These are phyloP conservation scores for Coleophora flavipennella DNA, from an alignment of 2,888 invertebrate species.

Conservation along the genomic window DNA sequence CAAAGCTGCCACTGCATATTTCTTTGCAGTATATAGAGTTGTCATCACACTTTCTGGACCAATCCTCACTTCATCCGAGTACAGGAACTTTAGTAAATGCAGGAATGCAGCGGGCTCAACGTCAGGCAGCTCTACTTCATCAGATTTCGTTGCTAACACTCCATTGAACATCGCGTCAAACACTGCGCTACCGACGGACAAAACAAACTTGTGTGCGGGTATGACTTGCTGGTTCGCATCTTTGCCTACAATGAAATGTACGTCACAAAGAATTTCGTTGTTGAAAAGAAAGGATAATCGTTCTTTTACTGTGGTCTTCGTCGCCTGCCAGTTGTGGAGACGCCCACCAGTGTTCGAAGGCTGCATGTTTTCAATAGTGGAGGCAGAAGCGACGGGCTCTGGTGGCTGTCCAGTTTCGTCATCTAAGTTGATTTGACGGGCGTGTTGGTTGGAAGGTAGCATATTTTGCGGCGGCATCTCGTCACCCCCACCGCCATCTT, in stretches of 20 bases:
- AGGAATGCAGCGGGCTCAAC: slow-evolving; percentile 88
- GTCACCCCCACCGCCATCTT: slow-evolving; percentile 44
- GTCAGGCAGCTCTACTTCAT: slow-evolving; percentile 85
- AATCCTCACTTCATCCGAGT: slow-evolving; percentile 87
- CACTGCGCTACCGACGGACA: slow-evolving; percentile 87
- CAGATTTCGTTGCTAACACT: slow-evolving; percentile 76
- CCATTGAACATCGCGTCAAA: slow-evolving; percentile 92
- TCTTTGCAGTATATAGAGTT: slow-evolving; percentile 88
- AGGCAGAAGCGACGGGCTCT: slow-evolving; percentile 43
- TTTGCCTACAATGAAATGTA: slow-evolving; percentile 84
- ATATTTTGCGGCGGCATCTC: slow-evolving; percentile 66
- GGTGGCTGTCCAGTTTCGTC: slow-evolving; percentile 42
- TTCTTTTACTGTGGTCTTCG: slow-evolving; percentile 82
- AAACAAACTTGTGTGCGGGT: slow-evolving; percentile 85
- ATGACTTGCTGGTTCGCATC: slow-evolving; percentile 78
- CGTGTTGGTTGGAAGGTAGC: slow-evolving; percentile 63
- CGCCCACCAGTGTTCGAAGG: slow-evolving; percentile 58
- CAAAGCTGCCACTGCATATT: slow-evolving; percentile 87
- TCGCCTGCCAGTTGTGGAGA: slow-evolving; percentile 80
- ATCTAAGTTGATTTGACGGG: slow-evolving; percentile 40
- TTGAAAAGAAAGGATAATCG: slow-evolving; percentile 76
- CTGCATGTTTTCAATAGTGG: slow-evolving; percentile 51
- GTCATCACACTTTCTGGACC: slow-evolving; percentile 91
- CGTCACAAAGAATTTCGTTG: slow-evolving; percentile 74
- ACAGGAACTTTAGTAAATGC: slow-evolving; percentile 80